Evolutionary conservation across 2,113 vertebrate species (phyloP).

Genomic region (Sitta europaea): DNA sequence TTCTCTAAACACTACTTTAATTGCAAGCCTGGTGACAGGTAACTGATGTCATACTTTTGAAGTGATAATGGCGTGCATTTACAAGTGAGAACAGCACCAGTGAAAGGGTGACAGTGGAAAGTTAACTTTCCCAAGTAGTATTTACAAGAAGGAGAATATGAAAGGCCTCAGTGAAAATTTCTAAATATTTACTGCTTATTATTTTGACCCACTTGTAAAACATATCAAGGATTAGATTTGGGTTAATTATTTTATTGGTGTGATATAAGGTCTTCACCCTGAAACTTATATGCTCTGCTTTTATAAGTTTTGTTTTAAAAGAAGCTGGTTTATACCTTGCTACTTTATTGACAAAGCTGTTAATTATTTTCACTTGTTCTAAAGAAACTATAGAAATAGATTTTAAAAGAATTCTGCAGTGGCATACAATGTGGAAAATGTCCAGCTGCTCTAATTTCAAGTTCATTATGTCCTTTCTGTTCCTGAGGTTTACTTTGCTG

Average conservation of each 20-base stretch:
- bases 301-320: background rate
- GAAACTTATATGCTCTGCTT: background rate
- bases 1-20: background rate
- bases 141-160: background rate
- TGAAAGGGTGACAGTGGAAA: background rate
- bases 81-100: background rate
- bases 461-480: background rate
- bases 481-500: background rate
- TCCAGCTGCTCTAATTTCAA: background rate
- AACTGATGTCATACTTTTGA: conserved; percentile 7
- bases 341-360: background rate
- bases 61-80: conserved; percentile 2
- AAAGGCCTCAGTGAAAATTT: background rate
- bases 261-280: background rate
- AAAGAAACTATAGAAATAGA: background rate
- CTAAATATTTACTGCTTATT: background rate
- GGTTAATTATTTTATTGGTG: background rate
- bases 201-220: background rate
- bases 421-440: background rate
- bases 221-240: fast-evolving
- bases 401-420: background rate
- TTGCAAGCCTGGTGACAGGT: conserved; percentile 11
- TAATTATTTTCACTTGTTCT: background rate
- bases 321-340: background rate
- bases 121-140: background rate